A percentile compares a stretch with the other conserved stretches of the same genome.
Evolutionary conservation across 2,113 vertebrate species (phyloP).

Genomic region (Heptranchias perlo): DNA sequence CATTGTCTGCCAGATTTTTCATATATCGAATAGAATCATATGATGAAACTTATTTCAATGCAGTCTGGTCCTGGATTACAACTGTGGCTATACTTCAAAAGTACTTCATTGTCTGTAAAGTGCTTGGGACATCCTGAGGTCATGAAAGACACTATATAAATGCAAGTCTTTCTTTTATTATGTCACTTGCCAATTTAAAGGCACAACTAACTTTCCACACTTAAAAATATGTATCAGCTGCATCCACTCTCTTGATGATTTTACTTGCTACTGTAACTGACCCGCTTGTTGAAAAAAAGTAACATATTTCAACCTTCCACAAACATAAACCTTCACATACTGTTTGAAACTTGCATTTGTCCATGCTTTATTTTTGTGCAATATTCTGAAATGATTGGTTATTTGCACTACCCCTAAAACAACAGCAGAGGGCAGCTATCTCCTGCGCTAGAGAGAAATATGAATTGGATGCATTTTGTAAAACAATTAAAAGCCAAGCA

Average conservation of each 20-base stretch:
- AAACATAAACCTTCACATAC: not conserved
- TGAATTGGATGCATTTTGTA: not conserved
- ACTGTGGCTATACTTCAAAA: not conserved
- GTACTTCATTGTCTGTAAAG: not conserved
- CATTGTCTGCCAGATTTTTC: not conserved
- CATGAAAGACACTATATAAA: not conserved
- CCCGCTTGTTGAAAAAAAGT: not conserved
- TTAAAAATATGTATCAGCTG: not conserved
- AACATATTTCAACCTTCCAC: not conserved
- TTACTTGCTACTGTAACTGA: not conserved
- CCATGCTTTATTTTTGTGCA: not conserved
- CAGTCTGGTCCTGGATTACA: not conserved
- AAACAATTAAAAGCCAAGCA: not conserved
- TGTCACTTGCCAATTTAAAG: not conserved
- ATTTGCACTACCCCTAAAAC: not conserved
- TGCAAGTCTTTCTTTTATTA: not conserved
- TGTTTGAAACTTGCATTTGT: not conserved
- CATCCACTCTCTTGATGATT: not conserved
- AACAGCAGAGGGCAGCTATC: conserved; percentile 9
- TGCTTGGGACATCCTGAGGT: too few relatives aligned
- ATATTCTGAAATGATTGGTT: not conserved
- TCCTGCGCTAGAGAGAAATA: not conserved
- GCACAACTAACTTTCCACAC: not conserved
- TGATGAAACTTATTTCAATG: not conserved
- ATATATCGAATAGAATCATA: not conserved